Evolutionary conservation across 2,113 vertebrate genomes (phyloP).

Genomic region (Argyrosomus japonicus): DNA sequence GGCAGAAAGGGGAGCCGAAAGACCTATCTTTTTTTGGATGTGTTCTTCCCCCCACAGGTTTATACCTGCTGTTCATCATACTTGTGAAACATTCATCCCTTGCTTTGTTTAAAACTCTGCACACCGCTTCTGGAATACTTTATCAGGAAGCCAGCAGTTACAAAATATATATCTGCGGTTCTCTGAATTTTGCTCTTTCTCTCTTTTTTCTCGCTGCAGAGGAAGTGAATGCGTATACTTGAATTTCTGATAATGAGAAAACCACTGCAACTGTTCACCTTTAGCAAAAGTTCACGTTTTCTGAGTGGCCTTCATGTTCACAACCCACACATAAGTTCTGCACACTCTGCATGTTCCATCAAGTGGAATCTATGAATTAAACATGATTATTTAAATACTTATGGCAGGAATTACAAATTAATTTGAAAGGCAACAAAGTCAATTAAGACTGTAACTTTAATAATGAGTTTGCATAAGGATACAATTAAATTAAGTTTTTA

Average conservation of each 20-base stretch:
- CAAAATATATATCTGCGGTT: conserved; percentile 71
- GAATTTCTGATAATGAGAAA: conserved; percentile 77
- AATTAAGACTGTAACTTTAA: neutral
- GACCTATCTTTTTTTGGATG: conserved; percentile 75
- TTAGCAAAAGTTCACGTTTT: conserved; percentile 61
- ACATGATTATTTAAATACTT: conserved; percentile 4
- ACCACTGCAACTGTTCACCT: conserved; percentile 55
- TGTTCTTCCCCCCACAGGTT: conserved; percentile 66
- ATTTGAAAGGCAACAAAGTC: neutral
- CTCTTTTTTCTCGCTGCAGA: conserved; percentile 51
- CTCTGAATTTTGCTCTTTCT: conserved; percentile 30
- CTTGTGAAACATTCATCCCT: conserved; percentile 71
- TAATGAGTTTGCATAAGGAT: conserved; percentile 17
- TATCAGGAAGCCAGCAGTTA: conserved; percentile 76
- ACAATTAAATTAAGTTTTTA: neutral
- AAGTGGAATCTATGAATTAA: neutral
- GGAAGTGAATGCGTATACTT: conserved; percentile 65
- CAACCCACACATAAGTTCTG: conserved; percentile 35
- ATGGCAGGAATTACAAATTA: neutral
- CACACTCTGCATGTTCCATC: conserved; percentile 14
- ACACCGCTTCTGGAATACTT: conserved; percentile 75
- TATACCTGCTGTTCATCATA: conserved; percentile 84
- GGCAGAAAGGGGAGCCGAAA: conserved; percentile 57
- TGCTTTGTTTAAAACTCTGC: conserved; percentile 76
- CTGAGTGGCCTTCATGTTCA: conserved; percentile 43